A percentile compares a stretch with the other conserved stretches of the same genome.
These are phyloP conservation scores for Irena cyanogastra DNA, from an alignment of 2,113 vertebrate species.

Conservation along the genomic window DNA sequence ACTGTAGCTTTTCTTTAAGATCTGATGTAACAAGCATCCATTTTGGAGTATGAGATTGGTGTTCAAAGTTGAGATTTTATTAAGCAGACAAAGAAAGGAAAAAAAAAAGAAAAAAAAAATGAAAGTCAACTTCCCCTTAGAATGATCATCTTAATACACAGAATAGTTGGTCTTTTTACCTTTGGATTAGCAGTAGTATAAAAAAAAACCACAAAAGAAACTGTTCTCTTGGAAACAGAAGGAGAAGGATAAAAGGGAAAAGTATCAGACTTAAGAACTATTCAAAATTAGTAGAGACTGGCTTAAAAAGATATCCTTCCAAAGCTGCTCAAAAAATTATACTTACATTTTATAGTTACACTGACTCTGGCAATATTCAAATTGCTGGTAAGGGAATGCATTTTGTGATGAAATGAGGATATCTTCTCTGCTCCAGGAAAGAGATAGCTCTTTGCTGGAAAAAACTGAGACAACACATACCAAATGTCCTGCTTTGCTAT, in stretches of 20 bases:
- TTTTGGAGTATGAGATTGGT: neutral
- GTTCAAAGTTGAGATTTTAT: neutral
- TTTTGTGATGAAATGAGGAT: neutral
- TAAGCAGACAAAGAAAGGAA: neutral
- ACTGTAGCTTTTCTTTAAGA: neutral
- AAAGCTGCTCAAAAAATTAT: neutral
- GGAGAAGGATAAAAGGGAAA: neutral
- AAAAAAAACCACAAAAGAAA: neutral
- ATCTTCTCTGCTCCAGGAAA: neutral
- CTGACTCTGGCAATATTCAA: neutral
- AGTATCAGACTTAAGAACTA: neutral
- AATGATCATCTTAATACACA: neutral
- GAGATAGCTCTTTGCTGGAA: neutral
- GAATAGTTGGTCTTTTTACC: neutral
- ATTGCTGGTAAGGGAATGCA: neutral
- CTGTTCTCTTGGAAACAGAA: neutral
- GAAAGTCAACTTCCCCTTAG: rapidly evolving
- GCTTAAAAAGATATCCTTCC: neutral
- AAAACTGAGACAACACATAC: neutral
- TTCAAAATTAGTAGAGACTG: neutral
- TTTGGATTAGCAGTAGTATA: neutral
- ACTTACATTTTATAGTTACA: neutral
- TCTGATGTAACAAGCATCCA: neutral
- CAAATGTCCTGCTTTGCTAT: neutral
- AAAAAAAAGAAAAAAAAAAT: neutral